Evolutionary conservation across 2,888 invertebrate species (phyloP).

Genomic region (Meghimatium bilineatum): DNA sequence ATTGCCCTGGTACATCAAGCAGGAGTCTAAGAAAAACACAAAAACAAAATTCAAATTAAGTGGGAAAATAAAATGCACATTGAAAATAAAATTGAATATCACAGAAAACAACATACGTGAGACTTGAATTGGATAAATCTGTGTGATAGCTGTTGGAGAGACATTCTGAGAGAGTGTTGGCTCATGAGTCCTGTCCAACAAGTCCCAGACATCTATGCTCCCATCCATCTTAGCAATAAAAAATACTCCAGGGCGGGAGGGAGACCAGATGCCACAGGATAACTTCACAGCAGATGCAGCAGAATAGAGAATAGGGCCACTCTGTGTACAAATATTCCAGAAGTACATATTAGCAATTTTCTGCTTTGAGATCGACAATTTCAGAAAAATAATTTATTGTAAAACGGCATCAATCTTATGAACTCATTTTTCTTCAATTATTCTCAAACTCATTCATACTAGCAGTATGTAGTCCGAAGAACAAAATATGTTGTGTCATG

Average conservation of each 20-base stretch:
- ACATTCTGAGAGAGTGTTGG: slow-evolving; percentile 83
- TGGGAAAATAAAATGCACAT: no score
- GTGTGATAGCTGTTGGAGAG: slow-evolving; percentile 78
- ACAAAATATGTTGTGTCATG: no score
- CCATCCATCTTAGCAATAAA: slow-evolving; percentile 86
- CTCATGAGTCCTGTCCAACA: slow-evolving; percentile 84
- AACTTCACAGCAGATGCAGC: slow-evolving; percentile 66
- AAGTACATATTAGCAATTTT: not conserved
- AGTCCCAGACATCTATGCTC: slow-evolving; percentile 88
- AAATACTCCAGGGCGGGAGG: slow-evolving; percentile 84
- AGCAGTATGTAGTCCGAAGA: no score
- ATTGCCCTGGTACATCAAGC: no score
- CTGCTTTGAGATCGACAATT: not conserved
- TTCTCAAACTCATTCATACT: no score
- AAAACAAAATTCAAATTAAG: no score
- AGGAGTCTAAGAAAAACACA: no score
- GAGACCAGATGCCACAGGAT: slow-evolving; percentile 83
- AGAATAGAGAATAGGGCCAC: slow-evolving; percentile 73
- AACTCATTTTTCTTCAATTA: no score
- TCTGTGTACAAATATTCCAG: slow-evolving; percentile 59
- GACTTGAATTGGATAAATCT: slow-evolving; percentile 71
- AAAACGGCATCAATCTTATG: no score
- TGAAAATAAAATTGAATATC: no score
- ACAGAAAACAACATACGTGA: slow-evolving; percentile 64
- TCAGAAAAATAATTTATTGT: not conserved